Evolutionary conservation across 2,797 vertebrate species (phyloP).

Genomic region (Betta splendens): DNA sequence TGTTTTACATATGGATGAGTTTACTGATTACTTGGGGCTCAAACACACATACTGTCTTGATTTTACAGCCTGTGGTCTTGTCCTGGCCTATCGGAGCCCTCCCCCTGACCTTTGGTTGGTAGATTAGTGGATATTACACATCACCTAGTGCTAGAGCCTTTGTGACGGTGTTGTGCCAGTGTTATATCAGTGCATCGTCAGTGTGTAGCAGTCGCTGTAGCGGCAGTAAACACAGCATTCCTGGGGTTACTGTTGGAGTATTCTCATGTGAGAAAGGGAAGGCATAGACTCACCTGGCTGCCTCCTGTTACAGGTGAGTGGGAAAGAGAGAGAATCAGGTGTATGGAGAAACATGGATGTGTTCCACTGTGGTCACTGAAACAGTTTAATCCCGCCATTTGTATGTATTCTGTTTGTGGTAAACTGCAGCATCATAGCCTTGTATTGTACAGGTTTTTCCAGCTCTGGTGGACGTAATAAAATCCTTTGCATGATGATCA

Average conservation of each 20-base stretch:
- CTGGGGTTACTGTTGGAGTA: neutral
- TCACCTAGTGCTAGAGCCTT: constrained; percentile 10
- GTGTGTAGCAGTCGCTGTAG: constrained; percentile 12
- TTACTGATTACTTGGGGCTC: constrained; percentile 28
- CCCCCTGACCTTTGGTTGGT: constrained; percentile 46
- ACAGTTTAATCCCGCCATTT: neutral
- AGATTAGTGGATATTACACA: constrained; percentile 27
- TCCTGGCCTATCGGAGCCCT: constrained; percentile 23
- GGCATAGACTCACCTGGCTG: constrained; percentile 1
- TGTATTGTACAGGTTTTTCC: neutral
- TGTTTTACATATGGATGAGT: neutral
- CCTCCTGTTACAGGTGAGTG: constrained; percentile 42
- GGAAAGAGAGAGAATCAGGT: neutral
- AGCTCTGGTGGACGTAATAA: neutral
- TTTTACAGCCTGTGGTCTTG: too few species aligned
- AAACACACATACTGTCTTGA: constrained; percentile 12
- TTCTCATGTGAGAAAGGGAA: neutral
- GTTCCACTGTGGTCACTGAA: neutral
- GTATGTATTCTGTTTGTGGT: neutral
- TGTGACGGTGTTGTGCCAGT: constrained; percentile 3
- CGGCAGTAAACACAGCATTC: constrained; percentile 13
- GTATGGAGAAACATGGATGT: neutral
- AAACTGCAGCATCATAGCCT: neutral
- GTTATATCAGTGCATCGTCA: neutral
- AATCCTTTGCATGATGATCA: neutral